Base-by-base conservation (phyloP, 2,888 invertebrate genomes). In the Eumerus sabulonum region DNA sequence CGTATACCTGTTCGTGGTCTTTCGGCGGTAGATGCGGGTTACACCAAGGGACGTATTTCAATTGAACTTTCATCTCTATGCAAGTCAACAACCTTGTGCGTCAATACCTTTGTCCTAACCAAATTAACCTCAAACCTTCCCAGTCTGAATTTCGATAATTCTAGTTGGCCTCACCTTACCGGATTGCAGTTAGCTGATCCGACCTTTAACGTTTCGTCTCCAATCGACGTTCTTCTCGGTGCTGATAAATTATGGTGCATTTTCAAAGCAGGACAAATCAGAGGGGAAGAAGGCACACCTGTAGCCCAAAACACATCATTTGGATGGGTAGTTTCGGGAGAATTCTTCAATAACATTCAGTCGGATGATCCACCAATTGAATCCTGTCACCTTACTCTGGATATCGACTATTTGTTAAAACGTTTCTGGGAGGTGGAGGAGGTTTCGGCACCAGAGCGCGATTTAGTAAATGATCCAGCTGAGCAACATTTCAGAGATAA, bases 241-340 rank as follows among this genome's bases (percentile, higher is more conserved):
- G 63, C 51, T n/a, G 47, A 59, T 13, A 47, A 59, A 45, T 17
- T 59, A 4, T 57, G 35, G 45, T n/a, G n/a, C n/a, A 63, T 63
- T 14, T 9, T 63, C 7, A 63, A 51, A 35, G 44, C 42, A 16
- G 51, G 35, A 1, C 53, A 63, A 53, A 51, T 44, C 13, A 12
- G 18, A 9, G 45, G 64, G 1, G 13, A 13, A 11, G 42, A 38
- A 18, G 47, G 64, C 5, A 18, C 12, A 13, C 27, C 63, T 17
- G 1, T 64, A 1, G 64, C 53, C 4, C 64, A 44, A n/a, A 47
- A 16, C n/a, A 64, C 53, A 14, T 35, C n/a, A 1, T 48, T 56
- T 14, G 40, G 64, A 11, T 66, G 54, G 53, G 45, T 56, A 11
- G 50, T 57, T 12, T 9, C 42, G 9, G 44, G 56, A 35, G 35